Percentiles rank a stretch among this genome's conserved stretches.
Conservation (phyloP, 1,140 invertebrate genomes). For the Cyclargus thomasi region DNA sequence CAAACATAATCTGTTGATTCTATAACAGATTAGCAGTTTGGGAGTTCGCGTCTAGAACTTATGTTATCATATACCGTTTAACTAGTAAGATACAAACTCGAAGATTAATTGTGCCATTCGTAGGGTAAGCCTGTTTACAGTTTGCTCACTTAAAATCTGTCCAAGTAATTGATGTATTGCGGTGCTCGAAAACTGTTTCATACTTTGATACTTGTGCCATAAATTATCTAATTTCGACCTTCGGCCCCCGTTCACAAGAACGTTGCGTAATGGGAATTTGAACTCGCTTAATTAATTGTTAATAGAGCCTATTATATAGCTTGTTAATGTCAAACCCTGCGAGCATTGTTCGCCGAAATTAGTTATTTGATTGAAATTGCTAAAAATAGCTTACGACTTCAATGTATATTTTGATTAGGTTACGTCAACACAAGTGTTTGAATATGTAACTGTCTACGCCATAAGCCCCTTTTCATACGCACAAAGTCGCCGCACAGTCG, state of each 20-base stretch:
- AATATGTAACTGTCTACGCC: too few species aligned
- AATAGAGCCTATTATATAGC: background rate
- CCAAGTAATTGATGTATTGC: constrained; percentile 10
- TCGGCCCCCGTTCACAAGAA: background rate
- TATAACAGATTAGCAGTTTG: background rate
- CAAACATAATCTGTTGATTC: background rate
- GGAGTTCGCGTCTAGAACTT: background rate
- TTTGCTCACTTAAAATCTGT: constrained; percentile 2
- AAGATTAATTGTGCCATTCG: background rate
- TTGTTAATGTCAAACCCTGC: background rate
- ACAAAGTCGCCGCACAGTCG: too few species aligned
- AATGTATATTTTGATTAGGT: too few species aligned
- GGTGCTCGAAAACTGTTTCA: constrained; percentile 1
- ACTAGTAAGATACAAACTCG: background rate
- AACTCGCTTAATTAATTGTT: constrained; percentile 1
- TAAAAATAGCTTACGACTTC: background rate
- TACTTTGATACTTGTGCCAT: background rate
- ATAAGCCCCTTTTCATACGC: too few species aligned
- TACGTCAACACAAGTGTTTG: too few species aligned
- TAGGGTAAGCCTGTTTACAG: constrained; percentile 11
- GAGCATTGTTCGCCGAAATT: background rate
- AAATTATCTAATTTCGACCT: background rate
- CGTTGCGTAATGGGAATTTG: background rate
- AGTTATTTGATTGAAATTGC: background rate
- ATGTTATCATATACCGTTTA: constrained; percentile 1